Percentiles rank a stretch among this genome's conserved stretches.
Evolutionary conservation across 2,888 invertebrate species (phyloP).

Genomic region (Eupithecia dodoneata): DNA sequence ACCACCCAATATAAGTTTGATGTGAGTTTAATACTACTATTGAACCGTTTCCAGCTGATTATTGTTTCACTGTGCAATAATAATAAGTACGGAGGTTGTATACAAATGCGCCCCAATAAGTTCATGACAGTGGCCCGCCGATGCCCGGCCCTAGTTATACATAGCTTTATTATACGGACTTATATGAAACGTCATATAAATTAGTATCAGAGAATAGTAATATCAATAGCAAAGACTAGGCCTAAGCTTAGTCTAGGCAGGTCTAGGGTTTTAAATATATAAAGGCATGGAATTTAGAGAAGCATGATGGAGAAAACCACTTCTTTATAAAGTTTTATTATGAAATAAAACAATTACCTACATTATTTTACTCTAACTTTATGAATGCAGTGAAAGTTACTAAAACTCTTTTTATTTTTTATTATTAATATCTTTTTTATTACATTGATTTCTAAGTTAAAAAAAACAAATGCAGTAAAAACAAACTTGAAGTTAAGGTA

Average conservation of each 20-base stretch:
- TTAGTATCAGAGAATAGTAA: constrained; percentile 46
- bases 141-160: constrained; percentile 46
- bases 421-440: too few species aligned
- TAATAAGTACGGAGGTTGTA: constrained; percentile 47
- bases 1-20: too few species aligned
- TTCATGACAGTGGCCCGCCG: constrained; percentile 30
- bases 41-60: background rate
- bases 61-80: constrained; percentile 19
- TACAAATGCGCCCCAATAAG: constrained; percentile 54
- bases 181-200: constrained; percentile 49
- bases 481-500: too few species aligned
- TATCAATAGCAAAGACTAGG: constrained; percentile 28
- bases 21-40: too few species aligned
- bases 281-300: background rate
- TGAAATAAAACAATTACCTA: too few species aligned
- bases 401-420: too few species aligned
- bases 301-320: background rate
- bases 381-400: too few species aligned
- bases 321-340: too few species aligned
- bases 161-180: constrained; percentile 51
- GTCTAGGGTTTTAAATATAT: background rate
- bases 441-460: too few species aligned
- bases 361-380: too few species aligned
- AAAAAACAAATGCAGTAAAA: too few species aligned
- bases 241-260: background rate